Percentiles rank a stretch among this genome's conserved stretches.
These are phyloP conservation scores for Sebastes kiyomatsui DNA, from an alignment of 2,797 vertebrate genomes.

Conservation along the genomic window DNA sequence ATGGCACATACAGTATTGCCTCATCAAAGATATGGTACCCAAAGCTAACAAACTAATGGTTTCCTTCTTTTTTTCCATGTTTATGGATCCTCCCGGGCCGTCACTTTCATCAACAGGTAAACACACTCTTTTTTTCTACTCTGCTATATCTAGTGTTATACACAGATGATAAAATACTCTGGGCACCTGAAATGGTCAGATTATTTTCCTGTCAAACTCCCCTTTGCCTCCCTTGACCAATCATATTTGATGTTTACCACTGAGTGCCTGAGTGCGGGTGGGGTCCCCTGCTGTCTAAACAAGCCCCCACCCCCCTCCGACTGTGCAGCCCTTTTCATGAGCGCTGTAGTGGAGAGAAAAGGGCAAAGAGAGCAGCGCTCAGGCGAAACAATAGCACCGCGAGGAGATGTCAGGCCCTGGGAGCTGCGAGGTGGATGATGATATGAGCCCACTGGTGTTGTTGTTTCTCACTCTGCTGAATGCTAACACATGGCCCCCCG, in stretches of 20 bases:
- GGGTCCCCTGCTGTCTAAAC: slow-evolving; percentile 74
- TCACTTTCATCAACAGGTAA: slow-evolving; percentile 76
- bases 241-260: slow-evolving; percentile 76
- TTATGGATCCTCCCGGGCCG: slow-evolving; percentile 43
- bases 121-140: slow-evolving; percentile 22
- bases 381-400: slow-evolving; percentile 75
- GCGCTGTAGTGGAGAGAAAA: slow-evolving; percentile 74
- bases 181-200: slow-evolving; percentile 49
- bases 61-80: slow-evolving; percentile 54
- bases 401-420: slow-evolving; percentile 73
- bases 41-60: slow-evolving; percentile 50
- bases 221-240: slow-evolving; percentile 68
- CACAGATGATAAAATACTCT: slow-evolving; percentile 51
- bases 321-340: slow-evolving; percentile 60
- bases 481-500: slow-evolving; percentile 76
- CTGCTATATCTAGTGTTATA: slow-evolving; percentile 32
- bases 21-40: slow-evolving; percentile 17
- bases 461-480: slow-evolving; percentile 80
- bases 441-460: slow-evolving; percentile 77
- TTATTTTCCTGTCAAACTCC: slow-evolving; percentile 68
- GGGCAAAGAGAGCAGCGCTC: slow-evolving; percentile 78
- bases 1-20: not conserved
- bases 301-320: slow-evolving; percentile 44
- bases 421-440: slow-evolving; percentile 78
- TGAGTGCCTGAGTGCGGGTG: slow-evolving; percentile 49